Base-by-base conservation (phyloP, 92 coral and sea anemone genomes). In the Blastomussa wellsi region DNA sequence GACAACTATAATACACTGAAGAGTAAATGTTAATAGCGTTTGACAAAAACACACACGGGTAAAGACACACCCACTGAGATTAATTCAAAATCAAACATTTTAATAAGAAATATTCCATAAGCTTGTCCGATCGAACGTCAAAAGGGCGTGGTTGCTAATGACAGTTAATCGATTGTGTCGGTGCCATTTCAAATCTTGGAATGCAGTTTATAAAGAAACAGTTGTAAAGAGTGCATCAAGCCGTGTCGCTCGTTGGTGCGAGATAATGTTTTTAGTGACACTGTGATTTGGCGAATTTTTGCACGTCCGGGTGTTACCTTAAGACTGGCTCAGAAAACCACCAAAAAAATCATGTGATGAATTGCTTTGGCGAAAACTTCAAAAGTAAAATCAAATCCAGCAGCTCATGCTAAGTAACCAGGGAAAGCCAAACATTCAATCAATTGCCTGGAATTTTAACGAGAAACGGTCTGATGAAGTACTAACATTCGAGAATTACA, bases 41-140 rank as follows among this genome's bases (percentile, higher is more conserved):
- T 35, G 44, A 51, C 53, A 82, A 71, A 69, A 64, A 82, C 78
- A 35, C 33, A 49, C 47, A 71, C 19, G 36, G n/a, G 14, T 16
- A 35, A 41, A 31, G 68, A 35, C 44, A 35, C 64, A 15, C 86
- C 78, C 42, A 78, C 69, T 82, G 78, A 35, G 78, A 19, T 36
- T n/a, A 31, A 36, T 28, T 26, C 13, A 38, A 82, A 82, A 72
- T 42, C 78, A 82, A 82, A 71, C 86, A 82, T 17, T 71, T 38
- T 37, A 72, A 82, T 71, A 49, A 69, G 20, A 78, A 69, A 69
- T 52, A 36, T 16, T 60, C 2, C 49, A 24, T 52, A 70, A 38
- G 37, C 74, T 48, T 39, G 60, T n/a, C 24, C 22, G 44, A 26
- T 22, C 35, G 16, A 52, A 49, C 33, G 55, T 57, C 52, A 13